These are phyloP conservation scores for Rhinopomastus cyanomelas DNA, from an alignment of 2,113 vertebrate genomes.

Conservation along the genomic window DNA sequence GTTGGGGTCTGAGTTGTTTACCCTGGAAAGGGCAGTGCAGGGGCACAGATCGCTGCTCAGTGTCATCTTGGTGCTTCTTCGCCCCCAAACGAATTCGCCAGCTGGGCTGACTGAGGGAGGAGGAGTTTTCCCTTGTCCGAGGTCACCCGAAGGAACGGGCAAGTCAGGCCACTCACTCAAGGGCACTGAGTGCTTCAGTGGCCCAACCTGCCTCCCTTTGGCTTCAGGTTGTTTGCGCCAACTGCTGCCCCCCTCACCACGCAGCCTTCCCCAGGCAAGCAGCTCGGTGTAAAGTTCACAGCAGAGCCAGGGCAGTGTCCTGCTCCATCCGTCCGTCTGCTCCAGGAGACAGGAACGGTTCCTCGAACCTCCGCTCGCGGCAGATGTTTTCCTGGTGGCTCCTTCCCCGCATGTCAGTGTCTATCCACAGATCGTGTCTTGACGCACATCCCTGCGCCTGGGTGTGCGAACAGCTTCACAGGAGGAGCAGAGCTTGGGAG, in stretches of 20 bases:
- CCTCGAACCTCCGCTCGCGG: slow-evolving; percentile 55
- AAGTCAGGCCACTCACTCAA: slow-evolving; percentile 73
- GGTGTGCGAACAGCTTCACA: background rate
- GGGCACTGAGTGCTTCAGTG: slow-evolving; percentile 45
- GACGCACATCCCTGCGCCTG: background rate
- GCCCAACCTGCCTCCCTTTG: slow-evolving; percentile 29
- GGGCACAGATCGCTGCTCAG: slow-evolving; percentile 63
- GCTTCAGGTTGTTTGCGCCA: slow-evolving; percentile 62
- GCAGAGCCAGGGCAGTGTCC: slow-evolving; percentile 29
- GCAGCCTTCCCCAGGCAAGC: slow-evolving; percentile 60
- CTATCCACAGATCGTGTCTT: slow-evolving; percentile 9
- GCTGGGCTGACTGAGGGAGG: slow-evolving; percentile 57
- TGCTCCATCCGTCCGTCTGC: slow-evolving; percentile 34
- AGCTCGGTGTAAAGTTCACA: slow-evolving; percentile 64
- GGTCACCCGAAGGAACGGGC: slow-evolving; percentile 65
- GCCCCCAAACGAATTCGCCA: slow-evolving; percentile 57
- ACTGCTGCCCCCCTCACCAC: slow-evolving; percentile 53
- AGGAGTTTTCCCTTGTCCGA: slow-evolving; percentile 73
- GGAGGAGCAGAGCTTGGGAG: background rate
- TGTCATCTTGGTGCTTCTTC: slow-evolving; percentile 69
- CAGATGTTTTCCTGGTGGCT: slow-evolving; percentile 46
- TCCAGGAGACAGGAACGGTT: slow-evolving; percentile 59
- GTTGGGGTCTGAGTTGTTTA: slow-evolving; percentile 60
- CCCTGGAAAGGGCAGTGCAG: slow-evolving; percentile 64
- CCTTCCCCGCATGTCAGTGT: slow-evolving; percentile 24